Evolutionary conservation across 2,888 invertebrate species (phyloP).

Genomic region (Linnaemya tessellans): DNA sequence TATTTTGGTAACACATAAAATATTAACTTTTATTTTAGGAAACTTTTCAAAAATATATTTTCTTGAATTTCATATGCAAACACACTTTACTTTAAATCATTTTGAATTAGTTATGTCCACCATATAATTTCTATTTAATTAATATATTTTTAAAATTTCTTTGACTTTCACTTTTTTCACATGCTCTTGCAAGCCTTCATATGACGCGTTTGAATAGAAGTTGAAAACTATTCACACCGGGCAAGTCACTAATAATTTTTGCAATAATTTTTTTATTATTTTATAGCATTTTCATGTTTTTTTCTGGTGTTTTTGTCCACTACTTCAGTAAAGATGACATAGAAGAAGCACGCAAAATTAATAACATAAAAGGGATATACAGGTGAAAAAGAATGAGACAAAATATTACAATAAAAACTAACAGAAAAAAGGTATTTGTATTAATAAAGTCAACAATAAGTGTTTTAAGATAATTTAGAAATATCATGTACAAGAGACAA

Average conservation of each 20-base stretch:
- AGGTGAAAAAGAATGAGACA: conserved; percentile 26
- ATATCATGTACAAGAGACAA: conserved; percentile 34
- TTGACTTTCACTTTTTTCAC: background rate
- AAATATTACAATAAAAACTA: conserved; percentile 23
- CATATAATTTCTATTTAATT: conserved; percentile 6
- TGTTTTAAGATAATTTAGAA: conserved; percentile 65
- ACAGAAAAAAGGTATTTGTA: conserved; percentile 11
- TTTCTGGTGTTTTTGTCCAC: conserved; percentile 10
- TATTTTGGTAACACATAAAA: too few relatives aligned
- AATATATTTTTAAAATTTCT: background rate
- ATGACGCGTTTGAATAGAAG: conserved; percentile 51
- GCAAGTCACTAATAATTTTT: conserved; percentile 61
- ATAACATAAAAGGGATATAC: conserved; percentile 23
- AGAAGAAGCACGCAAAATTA: conserved; percentile 61
- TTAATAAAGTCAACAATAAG: conserved; percentile 64
- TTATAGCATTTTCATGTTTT: background rate
- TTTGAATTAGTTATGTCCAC: background rate
- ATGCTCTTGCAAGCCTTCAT: conserved; percentile 18
- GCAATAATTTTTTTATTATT: conserved; percentile 50
- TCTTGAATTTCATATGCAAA: background rate
- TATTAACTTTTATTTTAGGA: too few relatives aligned
- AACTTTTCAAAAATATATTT: too few relatives aligned
- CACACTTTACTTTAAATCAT: background rate
- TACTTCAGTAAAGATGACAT: conserved; percentile 20
- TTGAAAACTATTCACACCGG: conserved; percentile 64